Base-by-base conservation (phyloP, 1,140 invertebrate species). In the Nixonia krombeini region DNA sequence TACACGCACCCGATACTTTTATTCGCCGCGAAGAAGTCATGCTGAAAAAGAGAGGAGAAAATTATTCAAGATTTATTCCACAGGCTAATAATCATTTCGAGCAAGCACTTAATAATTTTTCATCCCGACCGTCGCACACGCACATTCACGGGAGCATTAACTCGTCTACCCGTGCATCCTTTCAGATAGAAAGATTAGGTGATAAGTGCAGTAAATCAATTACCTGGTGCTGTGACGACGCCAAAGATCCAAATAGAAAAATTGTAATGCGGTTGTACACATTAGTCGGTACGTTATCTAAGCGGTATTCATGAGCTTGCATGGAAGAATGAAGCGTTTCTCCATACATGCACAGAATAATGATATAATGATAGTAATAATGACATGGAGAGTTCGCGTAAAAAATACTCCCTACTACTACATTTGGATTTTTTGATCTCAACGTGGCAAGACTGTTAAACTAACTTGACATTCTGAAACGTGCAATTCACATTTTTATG, bases 191-290 rank as follows among this genome's bases (percentile, higher is more conserved):
- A 49, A 67, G 52, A 68, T 68, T 65, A 68, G 59, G 65, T 72
- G 70, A 65, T 68, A 62, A 68, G 59, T 72, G 61, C 51, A 38
- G 59, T 72, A 61, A 68, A 72, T 72, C 70, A 68, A 72, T 72
- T 68, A 68, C 59, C 17, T 28, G 38, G 31, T 37, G 18, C 23
- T 35, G 49, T 15, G 41, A 47, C 15, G 28, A 18, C 23, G 40
- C 56, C 33, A 21, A 40, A 15, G 42, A 29, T 21, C 6, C 6
- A 6, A 21, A 21, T 21, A 21, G 21, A 21, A 21, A 21, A 21
- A 21, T 2, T 21, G 10, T 23, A 25, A 23, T 8, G 18, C 18
- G 56, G 50, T 35, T 44, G 51, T 59, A 28, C 16, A 33, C 18
- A 42, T 49, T 29, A 42, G 28, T 51, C 52, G n/a, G 21, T 21